phyloP scores from a whole-genome alignment of 30 jellyfish, hydroid and myxozoan genomes.

The Haliclystus octoradiatus region DNA sequence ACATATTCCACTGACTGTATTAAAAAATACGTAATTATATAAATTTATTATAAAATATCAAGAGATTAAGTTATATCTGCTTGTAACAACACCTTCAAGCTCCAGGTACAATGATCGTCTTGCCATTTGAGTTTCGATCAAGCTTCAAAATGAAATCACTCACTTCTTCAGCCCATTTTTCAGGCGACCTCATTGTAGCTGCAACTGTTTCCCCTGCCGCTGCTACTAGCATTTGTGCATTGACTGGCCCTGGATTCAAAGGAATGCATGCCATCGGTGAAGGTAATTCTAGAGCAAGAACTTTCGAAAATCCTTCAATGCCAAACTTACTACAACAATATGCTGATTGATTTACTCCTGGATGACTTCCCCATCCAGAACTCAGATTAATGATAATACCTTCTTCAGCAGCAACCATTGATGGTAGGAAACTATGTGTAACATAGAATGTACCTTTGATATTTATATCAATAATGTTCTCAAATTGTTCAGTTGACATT shows the following conservation, averaged over 20 bases:
- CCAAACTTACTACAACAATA: slow-evolving; percentile 85
- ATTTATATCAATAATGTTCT: slow-evolving; percentile 53
- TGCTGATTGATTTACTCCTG: slow-evolving; percentile 53
- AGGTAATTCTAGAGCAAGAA: slow-evolving; percentile 72
- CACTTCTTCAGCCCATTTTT: slow-evolving; percentile 52
- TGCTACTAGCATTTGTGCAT: slow-evolving; percentile 51
- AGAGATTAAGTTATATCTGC: too few relatives aligned
- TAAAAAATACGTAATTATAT: too few relatives aligned
- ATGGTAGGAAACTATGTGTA: slow-evolving; percentile 53
- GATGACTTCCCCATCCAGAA: slow-evolving; percentile 73
- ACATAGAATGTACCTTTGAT: slow-evolving; percentile 55
- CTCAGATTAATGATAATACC: slow-evolving; percentile 63
- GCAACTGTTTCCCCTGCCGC: slow-evolving; percentile 52
- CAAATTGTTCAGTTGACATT: slow-evolving; percentile 34
- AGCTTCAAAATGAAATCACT: slow-evolving; percentile 37
- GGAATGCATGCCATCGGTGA: slow-evolving; percentile 70
- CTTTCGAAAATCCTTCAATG: slow-evolving; percentile 57
- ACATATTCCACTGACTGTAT: too few relatives aligned
- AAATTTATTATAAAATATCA: too few relatives aligned
- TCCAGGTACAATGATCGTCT: slow-evolving; percentile 43
- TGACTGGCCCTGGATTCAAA: slow-evolving; percentile 55
- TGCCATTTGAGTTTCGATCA: slow-evolving; percentile 50
- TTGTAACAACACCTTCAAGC: too few relatives aligned
- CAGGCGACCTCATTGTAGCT: slow-evolving; percentile 11
- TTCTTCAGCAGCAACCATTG: slow-evolving; percentile 40